Evolutionary conservation across 2,113 vertebrate genomes (phyloP).

Genomic region (Actenoides hombroni): DNA sequence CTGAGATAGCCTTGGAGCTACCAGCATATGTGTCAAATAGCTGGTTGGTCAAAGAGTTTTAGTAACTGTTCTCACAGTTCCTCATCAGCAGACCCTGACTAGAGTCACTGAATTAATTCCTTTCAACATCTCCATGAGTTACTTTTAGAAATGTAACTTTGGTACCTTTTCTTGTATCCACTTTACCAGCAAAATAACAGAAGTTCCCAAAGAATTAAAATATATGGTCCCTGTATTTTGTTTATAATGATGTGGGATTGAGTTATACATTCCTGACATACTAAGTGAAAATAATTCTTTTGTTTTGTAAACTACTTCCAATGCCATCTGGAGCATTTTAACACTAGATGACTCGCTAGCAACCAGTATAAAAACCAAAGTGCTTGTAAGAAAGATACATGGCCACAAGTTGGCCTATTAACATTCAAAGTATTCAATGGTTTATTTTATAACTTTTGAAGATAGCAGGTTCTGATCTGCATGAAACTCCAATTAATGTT

Average conservation of each 20-base stretch:
- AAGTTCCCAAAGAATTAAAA: background rate
- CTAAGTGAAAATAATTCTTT: constrained; percentile 10
- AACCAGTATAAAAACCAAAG: background rate
- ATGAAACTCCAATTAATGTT: constrained; percentile 51
- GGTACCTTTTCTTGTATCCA: background rate
- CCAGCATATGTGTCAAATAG: constrained; percentile 21
- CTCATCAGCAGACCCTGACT: background rate
- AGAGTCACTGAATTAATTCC: background rate
- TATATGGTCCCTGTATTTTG: background rate
- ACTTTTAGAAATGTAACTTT: background rate
- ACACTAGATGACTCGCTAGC: background rate
- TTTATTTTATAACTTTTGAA: constrained; percentile 43
- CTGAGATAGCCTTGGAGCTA: background rate
- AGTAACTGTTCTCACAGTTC: background rate
- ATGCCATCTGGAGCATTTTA: constrained; percentile 43
- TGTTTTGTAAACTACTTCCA: constrained; percentile 7
- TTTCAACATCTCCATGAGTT: background rate
- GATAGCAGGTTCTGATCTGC: background rate
- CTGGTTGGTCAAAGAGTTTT: background rate
- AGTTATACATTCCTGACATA: background rate
- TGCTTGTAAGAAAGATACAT: background rate
- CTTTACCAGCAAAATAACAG: background rate
- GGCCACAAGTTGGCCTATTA: background rate
- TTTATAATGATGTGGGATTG: background rate
- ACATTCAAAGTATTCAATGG: constrained; percentile 9